Percentiles rank a stretch among this genome's conserved stretches.
Evolutionary conservation across 2,888 invertebrate genomes (phyloP).

Genomic region (Nysson spinosus): DNA sequence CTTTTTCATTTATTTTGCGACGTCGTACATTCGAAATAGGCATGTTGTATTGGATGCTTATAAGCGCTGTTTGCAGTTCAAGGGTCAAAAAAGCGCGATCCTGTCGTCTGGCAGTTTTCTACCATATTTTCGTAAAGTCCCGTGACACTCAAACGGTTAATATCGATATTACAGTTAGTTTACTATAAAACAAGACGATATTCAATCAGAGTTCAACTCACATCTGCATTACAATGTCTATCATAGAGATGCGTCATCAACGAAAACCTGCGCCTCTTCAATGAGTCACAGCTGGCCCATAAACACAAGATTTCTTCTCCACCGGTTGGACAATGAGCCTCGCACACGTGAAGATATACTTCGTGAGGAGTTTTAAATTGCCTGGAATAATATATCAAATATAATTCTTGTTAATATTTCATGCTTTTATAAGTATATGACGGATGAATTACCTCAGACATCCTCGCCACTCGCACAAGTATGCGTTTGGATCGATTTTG

Average conservation of each 20-base stretch:
- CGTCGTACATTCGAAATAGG: too few relatives aligned
- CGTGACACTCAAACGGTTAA: too few relatives aligned
- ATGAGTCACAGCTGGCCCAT: conserved; percentile 94
- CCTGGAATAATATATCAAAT: conserved; percentile 73
- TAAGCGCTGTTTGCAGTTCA: too few relatives aligned
- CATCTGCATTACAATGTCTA: conserved; percentile 93
- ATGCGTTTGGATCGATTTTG: conserved; percentile 75
- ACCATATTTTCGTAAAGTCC: too few relatives aligned
- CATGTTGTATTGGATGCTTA: too few relatives aligned
- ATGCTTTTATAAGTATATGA: not conserved
- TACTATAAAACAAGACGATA: not conserved
- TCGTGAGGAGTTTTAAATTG: conserved; percentile 87
- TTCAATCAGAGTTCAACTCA: conserved; percentile 71
- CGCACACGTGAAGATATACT: conserved; percentile 92
- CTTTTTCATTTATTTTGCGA: too few relatives aligned
- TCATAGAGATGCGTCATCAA: conserved; percentile 98
- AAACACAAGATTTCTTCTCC: conserved; percentile 89
- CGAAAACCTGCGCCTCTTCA: conserved; percentile 94
- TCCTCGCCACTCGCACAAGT: conserved; percentile 94
- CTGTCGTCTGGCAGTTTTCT: too few relatives aligned
- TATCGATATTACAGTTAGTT: not conserved
- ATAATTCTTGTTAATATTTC: not conserved
- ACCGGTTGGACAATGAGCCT: conserved; percentile 87
- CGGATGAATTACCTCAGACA: conserved; percentile 81
- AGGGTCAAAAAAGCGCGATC: too few relatives aligned